Base-by-base conservation (phyloP, 2,113 vertebrate genomes). In the Xenus cinereus region DNA sequence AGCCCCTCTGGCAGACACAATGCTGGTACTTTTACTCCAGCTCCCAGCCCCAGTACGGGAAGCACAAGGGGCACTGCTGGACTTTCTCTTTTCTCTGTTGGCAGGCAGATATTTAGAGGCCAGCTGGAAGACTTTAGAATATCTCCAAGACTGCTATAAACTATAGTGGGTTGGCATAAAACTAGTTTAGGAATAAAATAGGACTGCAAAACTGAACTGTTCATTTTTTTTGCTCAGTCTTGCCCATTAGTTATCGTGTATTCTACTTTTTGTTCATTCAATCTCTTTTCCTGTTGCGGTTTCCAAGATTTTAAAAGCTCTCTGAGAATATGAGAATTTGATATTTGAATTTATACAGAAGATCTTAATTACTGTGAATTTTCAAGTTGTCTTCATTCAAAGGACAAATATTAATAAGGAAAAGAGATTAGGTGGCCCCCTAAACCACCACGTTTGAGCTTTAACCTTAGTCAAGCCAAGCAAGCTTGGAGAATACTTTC, bases 361-460 rank as follows among this genome's bases (percentile, higher is more conserved):
- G 46, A 7, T 73, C 50, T 83, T 66, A 4, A 72, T 82, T 80
- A 66, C 32, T 15, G 20, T 54, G 37, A 82, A 43, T 87, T 90
- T 88, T 95, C 45, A 62, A 84, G 28, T 92, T 93, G 89, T 20
- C 48, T 80, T 94, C 74, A 89, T 73, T 76, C 62, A 81, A 75
- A 85, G 60, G 41, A 72, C 53, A 91, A 90, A 79, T 53, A 69
- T 53, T 85, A 90, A 64, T 72, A 87, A 66, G 24, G 41, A 93
- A 77, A 84, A 91, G 30, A 89, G 45, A 87, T 45, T 53, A 83
- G 30, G 24, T 32, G 21, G 7, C 32, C 20, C 16, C 5, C 15
- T 46, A 66, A 90, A 72, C 37, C 12, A 76, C 45, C n/a, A 33
- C 20, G 23, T 53, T 83, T 66, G 45, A 82, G 30, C 43, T 95